A percentile compares a stretch with the other conserved stretches of the same genome.
Evolutionary conservation across 1,140 invertebrate genomes (phyloP).

Genomic region (Anastrepha ludens): DNA sequence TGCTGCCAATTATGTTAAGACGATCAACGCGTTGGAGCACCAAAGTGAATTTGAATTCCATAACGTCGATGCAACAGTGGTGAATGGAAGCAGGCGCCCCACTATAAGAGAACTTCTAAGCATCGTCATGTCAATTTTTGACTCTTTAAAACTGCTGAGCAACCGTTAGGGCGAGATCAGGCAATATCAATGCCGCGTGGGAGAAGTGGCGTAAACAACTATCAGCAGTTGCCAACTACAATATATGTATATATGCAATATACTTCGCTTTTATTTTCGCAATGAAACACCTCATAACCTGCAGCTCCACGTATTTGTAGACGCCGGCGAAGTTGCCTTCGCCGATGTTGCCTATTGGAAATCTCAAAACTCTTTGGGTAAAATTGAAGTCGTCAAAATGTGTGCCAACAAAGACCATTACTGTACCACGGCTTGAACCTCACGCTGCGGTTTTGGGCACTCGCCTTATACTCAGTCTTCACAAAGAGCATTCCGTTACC

Average conservation of each 20-base stretch:
- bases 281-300: background rate
- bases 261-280: conserved; percentile 25
- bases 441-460: too few species aligned
- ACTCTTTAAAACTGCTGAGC: background rate
- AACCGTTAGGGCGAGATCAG: background rate
- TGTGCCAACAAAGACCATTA: too few species aligned
- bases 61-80: background rate
- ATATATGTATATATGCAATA: background rate
- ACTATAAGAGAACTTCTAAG: background rate
- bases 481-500: background rate
- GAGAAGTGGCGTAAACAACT: background rate
- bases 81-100: background rate
- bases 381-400: too few species aligned
- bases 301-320: background rate
- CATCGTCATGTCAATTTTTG: background rate
- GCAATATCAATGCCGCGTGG: background rate
- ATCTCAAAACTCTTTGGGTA: conserved; percentile 58
- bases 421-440: too few species aligned
- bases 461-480: background rate
- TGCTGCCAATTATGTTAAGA: too few species aligned
- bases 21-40: too few species aligned
- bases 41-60: background rate
- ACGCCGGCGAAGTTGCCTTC: conserved; percentile 19
- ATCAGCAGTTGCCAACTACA: background rate
- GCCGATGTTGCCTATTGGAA: conserved; percentile 60